Percentiles rank a stretch among this genome's conserved stretches.
These are phyloP conservation scores for Scolanthus callimorphus DNA, from an alignment of 92 coral and sea anemone species.

Conservation along the genomic window DNA sequence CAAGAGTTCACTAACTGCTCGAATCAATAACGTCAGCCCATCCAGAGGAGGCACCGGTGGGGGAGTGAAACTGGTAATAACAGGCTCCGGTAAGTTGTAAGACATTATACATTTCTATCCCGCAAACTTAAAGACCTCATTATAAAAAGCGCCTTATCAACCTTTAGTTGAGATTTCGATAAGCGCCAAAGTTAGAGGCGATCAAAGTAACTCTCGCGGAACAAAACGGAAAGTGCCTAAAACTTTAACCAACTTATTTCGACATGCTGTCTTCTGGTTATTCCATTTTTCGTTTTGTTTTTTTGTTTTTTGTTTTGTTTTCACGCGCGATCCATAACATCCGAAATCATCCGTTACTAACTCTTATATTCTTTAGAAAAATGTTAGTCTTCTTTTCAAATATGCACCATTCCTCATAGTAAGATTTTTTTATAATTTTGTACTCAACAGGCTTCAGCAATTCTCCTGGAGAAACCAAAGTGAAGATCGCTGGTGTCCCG, in stretches of 20 bases:
- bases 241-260: too few relatives aligned
- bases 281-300: too few relatives aligned
- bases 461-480: slow-evolving; percentile 43
- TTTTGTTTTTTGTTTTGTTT: too few relatives aligned
- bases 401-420: background rate
- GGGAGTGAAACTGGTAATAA: slow-evolving; percentile 58
- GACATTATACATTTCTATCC: too few relatives aligned
- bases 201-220: too few relatives aligned
- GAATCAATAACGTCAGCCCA: slow-evolving; percentile 58
- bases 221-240: too few relatives aligned
- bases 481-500: slow-evolving; percentile 62
- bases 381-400: background rate
- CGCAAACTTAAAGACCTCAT: too few relatives aligned
- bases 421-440: background rate
- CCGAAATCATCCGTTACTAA: background rate
- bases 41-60: slow-evolving; percentile 92
- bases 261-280: too few relatives aligned
- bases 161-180: too few relatives aligned
- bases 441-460: slow-evolving; percentile 62
- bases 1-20: slow-evolving; percentile 64
- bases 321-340: too few relatives aligned
- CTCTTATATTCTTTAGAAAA: background rate
- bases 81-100: slow-evolving; percentile 75
- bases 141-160: too few relatives aligned
- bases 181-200: too few relatives aligned